Evolutionary conservation across 1,140 invertebrate genomes (phyloP), one percentile per base, ranked within the genome.

Genomic region (Drosophila bocki): DNA sequence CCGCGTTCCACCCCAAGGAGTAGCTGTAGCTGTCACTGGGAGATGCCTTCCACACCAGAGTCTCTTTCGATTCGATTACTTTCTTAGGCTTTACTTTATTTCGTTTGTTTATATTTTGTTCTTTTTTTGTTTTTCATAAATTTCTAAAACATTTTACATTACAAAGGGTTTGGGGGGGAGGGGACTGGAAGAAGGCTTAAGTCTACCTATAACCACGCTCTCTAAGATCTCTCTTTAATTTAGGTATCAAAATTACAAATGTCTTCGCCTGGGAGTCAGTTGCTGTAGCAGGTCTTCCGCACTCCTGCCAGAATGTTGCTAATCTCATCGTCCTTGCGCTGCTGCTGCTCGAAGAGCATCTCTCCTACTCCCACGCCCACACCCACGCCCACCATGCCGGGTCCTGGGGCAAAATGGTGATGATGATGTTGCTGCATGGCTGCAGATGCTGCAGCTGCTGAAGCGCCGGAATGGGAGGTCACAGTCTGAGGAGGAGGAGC

Each of bases 221-320:
- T 13, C 32, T 35, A 22, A 33, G 6, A 35, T 53, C 50, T 22
- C 51, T 54, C 50, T 26, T 33, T 67, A 33, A 69, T 37, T 35
- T 74, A 75, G 12, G 41, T 41, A 37, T 35, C 41, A 75, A 75
- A 51, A 60, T 60, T 75, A 72, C 69, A 72, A 42, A 60, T 35
- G 9, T 42, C 32, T 19, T 53, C 51, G 17, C 15, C 2, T 19
- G 37, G 9, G 32, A 32, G 37, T 95, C 93, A 97, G 93, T 96
- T 97, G 94, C 96, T 97, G 93, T 97, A 97, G 92, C 96, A 97
- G 29, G 97, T 97, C 91, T 97, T 97, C 64, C 97, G 94, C 42
- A 97, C 96, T 70, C 96, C 96, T 3, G 97, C 97, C 44, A 97
- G 93, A 80, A 97, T 97, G 71, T 97, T 96, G 93, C 96, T 97